Evolutionary conservation across 2,113 vertebrate genomes (phyloP), one percentile per base, ranked within the genome.

Genomic region (Alethe diademata): DNA sequence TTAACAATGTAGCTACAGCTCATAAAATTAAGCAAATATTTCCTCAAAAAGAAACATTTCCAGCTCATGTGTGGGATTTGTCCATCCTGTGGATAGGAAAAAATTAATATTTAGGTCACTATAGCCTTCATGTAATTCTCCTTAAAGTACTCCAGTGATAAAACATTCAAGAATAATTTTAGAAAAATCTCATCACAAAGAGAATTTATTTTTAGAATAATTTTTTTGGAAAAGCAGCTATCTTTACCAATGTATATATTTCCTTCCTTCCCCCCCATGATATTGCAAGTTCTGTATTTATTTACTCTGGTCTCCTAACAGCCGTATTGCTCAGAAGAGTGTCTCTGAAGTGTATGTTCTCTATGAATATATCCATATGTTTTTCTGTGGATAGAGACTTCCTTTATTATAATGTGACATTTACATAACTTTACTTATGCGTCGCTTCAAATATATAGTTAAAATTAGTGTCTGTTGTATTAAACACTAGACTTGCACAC

Each of bases 1-100:
- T 97, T 96, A 95, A 96, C 86, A 93, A 75, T 95, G 78, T 79
- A 93, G 92, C 78, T 93, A 75, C 85, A 96, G 78, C 81, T 93
- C 74, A 91, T 95, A 94, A 97, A 97, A 96, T 95, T 97, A 97
- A 97, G 90, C 50, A 96, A 93, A 93, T 92, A 87, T 96, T 97
- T 96, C 92, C 92, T 83, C 36, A 75, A 69, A 78, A 25, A 87
- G 71, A 71, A 94, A 89, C 26, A 62, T 88, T 95, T 94, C 45
- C 84, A 93, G 71, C 53, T 92, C 35, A 35, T 62, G 14, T 60
- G 24, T 66, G 54, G 62, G 79, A 70, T 43, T 66, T 78, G 60
- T 64, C 51, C 15, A 43, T 61, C 38, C 12, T 81, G 14, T 38
- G 48, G 14, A 42, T 35, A 31, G 18, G 18, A 6, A 36, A 71